Evolutionary conservation across 2,888 invertebrate genomes (phyloP), one percentile per base, ranked within the genome.

Genomic region (Trachelus iudaicus): DNA sequence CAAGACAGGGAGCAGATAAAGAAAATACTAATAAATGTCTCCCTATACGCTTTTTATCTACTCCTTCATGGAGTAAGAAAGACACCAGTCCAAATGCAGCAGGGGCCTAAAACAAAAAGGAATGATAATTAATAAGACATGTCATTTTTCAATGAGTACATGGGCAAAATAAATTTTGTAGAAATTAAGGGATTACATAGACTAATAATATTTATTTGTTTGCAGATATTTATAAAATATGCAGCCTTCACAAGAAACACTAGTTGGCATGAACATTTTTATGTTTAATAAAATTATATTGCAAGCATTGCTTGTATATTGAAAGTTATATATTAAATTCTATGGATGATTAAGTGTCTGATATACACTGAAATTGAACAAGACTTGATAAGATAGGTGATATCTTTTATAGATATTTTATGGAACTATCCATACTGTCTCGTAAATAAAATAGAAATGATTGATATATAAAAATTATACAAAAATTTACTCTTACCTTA

Each of bases 71-170:
- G 81, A 99, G 92, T 71, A 99, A 93, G 92, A 99, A 99, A n/a
- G 99, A 98, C 69, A 99, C 99, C 30, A 99, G 93, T 0, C 99
- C 99, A 93, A 99, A 99, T 0, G 99, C 98, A 4, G 99, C 99
- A 0, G 99, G 99, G 0, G 99, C 99, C 95, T 95, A 89, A 71
- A 79, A 71, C 31, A 34, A 33, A 71, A 71, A 0, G 9, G 56
- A 56, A 56, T 56, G 23, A 56, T 56, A 56, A 56, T 23, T 23
- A 23, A 56, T 23, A 23, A 56, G 23, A 56, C 23, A 56, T 56
- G 23, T 56, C 9, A 23, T 56, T 15, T 40, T 40, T 40, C 15
- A 13, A 37, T 4, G 13, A 37, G 37, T 13, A 37, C 13, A 4
- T 13, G 37, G 13, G 13, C 1, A 15, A 77, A 73, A 69, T 12